These are phyloP conservation scores for Syngnathus acus DNA, from an alignment of 2,797 vertebrate species.

Conservation along the genomic window DNA sequence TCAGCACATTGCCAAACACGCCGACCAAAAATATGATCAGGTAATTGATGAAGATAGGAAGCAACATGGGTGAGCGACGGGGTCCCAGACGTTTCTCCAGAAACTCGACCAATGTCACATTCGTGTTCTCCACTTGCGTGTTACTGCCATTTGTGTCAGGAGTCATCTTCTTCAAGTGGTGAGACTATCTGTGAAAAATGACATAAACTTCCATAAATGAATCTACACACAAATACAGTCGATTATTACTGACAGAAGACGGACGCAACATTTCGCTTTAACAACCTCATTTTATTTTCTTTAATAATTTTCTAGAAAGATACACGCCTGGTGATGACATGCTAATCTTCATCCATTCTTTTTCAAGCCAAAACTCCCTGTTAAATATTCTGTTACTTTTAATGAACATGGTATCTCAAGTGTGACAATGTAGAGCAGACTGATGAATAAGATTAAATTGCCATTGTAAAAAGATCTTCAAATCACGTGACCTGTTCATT, in stretches of 20 bases:
- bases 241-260: not conserved
- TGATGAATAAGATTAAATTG: slow-evolving; percentile 11
- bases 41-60: slow-evolving; percentile 79
- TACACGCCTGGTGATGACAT: not conserved
- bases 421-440: slow-evolving; percentile 12
- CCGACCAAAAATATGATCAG: slow-evolving; percentile 84
- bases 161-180: slow-evolving; percentile 28
- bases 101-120: slow-evolving; percentile 74
- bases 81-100: slow-evolving; percentile 78
- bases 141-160: slow-evolving; percentile 28
- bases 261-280: not conserved
- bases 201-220: slow-evolving; percentile 4
- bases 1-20: slow-evolving; percentile 79
- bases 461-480: slow-evolving; percentile 1
- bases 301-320: too few species aligned
- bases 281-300: not conserved
- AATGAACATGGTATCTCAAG: slow-evolving; percentile 9
- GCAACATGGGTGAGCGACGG: slow-evolving; percentile 71
- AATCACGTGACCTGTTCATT: not conserved
- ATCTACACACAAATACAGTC: not conserved
- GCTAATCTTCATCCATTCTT: not conserved
- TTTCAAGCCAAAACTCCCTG: not conserved
- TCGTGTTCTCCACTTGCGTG: slow-evolving; percentile 56
- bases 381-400: slow-evolving; percentile 9
- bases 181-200: slow-evolving; percentile 7